These are phyloP conservation scores for Murina feae DNA, from an alignment of 2,113 vertebrate genomes.

Conservation along the genomic window DNA sequence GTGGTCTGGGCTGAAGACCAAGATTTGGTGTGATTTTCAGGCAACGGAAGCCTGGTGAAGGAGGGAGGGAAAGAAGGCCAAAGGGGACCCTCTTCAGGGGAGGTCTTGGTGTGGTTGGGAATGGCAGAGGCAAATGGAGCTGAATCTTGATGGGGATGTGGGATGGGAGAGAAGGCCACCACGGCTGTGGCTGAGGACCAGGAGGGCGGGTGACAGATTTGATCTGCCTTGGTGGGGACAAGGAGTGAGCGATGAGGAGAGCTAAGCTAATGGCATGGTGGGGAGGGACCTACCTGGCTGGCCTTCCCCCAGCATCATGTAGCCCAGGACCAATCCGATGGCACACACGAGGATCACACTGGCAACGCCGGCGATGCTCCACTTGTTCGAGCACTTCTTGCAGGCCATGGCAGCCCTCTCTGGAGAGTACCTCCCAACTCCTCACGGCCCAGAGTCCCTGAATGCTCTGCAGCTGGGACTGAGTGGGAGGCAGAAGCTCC, in stretches of 20 bases:
- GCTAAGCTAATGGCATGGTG: fast-evolving
- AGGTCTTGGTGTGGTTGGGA: not conserved
- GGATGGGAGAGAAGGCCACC: too few relatives aligned
- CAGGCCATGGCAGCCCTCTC: not conserved
- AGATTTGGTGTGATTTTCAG: not conserved
- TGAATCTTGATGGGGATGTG: not conserved
- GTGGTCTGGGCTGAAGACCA: not conserved
- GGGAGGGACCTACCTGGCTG: conserved; percentile 40
- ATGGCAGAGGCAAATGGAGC: not conserved
- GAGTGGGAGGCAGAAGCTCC: not conserved
- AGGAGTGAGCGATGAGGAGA: not conserved
- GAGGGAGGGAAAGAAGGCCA: not conserved
- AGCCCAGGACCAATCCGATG: not conserved
- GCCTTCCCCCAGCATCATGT: not conserved
- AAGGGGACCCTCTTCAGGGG: not conserved
- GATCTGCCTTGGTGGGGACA: not conserved
- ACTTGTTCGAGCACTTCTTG: not conserved
- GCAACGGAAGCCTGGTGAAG: not conserved
- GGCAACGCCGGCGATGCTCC: not conserved
- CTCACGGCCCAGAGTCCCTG: fast-evolving
- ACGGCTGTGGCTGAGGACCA: not conserved
- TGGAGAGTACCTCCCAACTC: not conserved
- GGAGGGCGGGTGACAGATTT: not conserved
- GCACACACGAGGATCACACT: not conserved
- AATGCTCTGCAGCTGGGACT: not conserved